Evolutionary conservation across 2,797 vertebrate genomes (phyloP).

Genomic region (Danio jaintianensis): DNA sequence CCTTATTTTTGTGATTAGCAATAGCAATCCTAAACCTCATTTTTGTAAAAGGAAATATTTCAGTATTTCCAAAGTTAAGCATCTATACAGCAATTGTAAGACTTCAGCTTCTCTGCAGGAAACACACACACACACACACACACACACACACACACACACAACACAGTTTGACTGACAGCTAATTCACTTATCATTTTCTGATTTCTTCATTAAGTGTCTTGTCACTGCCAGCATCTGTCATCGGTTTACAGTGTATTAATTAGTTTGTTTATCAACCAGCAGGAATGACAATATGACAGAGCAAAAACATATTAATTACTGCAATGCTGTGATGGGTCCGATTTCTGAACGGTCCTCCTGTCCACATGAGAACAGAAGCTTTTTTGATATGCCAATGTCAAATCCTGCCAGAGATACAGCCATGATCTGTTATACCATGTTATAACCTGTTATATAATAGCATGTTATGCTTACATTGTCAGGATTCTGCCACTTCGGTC

Average conservation of each 20-base stretch:
- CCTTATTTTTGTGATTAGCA: no score
- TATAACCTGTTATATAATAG: no score
- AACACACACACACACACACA: neutral
- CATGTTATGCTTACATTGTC: no score
- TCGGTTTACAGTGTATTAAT: neutral
- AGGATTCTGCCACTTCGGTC: no score
- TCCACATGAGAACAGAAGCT: neutral
- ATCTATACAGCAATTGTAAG: conserved; percentile 12
- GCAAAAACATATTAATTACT: conserved; percentile 18
- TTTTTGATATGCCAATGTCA: no score
- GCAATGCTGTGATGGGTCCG: neutral
- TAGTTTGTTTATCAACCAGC: conserved; percentile 5
- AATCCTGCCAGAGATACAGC: no score
- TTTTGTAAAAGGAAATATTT: no score
- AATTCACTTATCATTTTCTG: conserved; percentile 65
- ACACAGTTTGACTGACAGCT: conserved; percentile 58
- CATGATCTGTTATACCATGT: no score
- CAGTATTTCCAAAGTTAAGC: neutral
- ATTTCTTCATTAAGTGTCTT: conserved; percentile 72
- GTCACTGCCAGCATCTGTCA: conserved; percentile 68
- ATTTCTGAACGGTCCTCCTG: neutral
- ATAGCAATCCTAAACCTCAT: no score
- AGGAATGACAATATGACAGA: conserved; percentile 2
- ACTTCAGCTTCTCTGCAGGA: neutral
- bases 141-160: no score